Evolutionary conservation across 2,888 invertebrate genomes (phyloP).

Genomic region (Idaea dimidiata): DNA sequence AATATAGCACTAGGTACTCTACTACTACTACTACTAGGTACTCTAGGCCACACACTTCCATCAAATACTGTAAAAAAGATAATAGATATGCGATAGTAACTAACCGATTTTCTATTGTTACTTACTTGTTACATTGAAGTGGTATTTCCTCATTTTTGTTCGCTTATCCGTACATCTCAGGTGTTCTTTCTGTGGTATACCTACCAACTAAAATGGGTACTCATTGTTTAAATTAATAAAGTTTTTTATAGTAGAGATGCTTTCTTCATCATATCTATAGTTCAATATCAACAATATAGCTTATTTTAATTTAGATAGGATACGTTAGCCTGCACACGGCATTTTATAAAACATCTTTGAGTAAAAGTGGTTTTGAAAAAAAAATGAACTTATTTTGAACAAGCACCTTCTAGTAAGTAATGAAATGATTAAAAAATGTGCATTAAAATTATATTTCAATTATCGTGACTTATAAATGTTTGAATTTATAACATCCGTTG

Average conservation of each 20-base stretch:
- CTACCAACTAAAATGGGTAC: background rate
- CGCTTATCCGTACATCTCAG: conserved; percentile 10
- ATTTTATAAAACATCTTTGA: no score
- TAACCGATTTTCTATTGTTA: conserved; percentile 19
- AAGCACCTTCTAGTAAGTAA: no score
- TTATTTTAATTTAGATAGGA: no score
- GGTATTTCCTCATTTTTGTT: conserved; percentile 21
- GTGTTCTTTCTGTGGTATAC: conserved; percentile 6
- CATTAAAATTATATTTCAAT: background rate
- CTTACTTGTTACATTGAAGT: conserved; percentile 19
- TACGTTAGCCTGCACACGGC: no score
- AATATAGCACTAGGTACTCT: no score
- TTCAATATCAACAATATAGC: no score
- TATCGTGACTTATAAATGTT: background rate
- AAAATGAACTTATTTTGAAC: no score
- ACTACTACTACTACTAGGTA: no score
- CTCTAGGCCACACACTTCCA: background rate
- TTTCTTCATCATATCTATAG: no score
- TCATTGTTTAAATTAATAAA: background rate
- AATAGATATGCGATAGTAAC: conserved; percentile 11
- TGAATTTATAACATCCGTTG: background rate
- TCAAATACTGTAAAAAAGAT: background rate
- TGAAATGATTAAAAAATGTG: no score
- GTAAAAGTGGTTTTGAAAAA: no score
- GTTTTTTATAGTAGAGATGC: no score